Evolutionary conservation across 2,113 vertebrate species (phyloP).

Genomic region (Ptilonorhynchus violaceus): DNA sequence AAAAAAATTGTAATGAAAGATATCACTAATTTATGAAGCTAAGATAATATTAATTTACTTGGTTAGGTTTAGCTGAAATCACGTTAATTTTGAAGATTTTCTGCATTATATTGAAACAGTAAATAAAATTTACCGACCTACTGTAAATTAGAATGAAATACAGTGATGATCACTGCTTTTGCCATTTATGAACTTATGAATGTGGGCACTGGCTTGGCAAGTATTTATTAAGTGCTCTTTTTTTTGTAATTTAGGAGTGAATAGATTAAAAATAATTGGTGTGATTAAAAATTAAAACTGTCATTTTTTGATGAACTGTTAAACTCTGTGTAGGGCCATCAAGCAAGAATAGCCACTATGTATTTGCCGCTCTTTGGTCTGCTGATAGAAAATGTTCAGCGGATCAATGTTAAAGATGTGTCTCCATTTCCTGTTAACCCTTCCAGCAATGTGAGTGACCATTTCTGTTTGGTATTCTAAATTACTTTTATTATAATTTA

Average conservation of each 20-base stretch:
- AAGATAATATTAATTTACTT: background rate
- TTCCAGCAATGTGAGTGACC: constrained; percentile 79
- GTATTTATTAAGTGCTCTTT: background rate
- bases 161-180: background rate
- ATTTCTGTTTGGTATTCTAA: background rate
- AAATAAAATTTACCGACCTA: background rate
- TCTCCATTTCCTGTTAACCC: constrained; percentile 84
- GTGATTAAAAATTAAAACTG: background rate
- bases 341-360: constrained; percentile 92
- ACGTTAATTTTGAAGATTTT: background rate
- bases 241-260: background rate
- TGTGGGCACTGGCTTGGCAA: background rate
- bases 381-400: constrained; percentile 94
- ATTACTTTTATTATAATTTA: background rate
- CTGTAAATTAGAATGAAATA: background rate
- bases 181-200: background rate
- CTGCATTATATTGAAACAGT: background rate
- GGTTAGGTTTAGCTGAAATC: background rate
- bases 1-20: background rate
- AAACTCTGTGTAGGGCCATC: constrained; percentile 84
- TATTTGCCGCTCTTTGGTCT: constrained; percentile 94
- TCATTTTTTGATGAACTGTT: background rate
- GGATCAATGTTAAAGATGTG: constrained; percentile 92
- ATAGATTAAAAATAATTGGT: background rate
- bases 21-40: background rate